phyloP scores from a whole-genome alignment of 2,888 invertebrate genomes.

The Tenthredo livida region DNA sequence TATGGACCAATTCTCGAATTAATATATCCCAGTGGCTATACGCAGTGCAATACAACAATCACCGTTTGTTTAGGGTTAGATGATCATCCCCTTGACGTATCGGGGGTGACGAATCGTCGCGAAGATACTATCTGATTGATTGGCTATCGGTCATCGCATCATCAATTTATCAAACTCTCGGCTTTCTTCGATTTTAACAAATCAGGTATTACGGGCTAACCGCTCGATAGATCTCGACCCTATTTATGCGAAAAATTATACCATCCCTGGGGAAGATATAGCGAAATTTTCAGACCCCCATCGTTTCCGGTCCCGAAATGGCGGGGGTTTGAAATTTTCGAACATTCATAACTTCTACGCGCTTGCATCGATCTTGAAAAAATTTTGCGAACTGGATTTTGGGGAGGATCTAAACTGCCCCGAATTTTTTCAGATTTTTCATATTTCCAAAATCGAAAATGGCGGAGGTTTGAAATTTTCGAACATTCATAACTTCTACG shows the following conservation, averaged over 20 bases:
- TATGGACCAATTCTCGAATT: slow-evolving; percentile 28
- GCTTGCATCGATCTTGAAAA: not conserved
- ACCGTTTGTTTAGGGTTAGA: slow-evolving; percentile 26
- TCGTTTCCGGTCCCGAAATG: not conserved
- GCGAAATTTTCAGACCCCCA: not conserved
- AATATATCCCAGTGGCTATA: not conserved
- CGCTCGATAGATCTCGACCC: not conserved
- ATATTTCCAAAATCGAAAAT: not conserved
- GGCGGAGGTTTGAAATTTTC: not conserved
- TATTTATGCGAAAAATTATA: not conserved
- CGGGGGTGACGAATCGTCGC: not conserved
- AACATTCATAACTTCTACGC: not conserved
- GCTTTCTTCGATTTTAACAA: not conserved
- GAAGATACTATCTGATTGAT: not conserved
- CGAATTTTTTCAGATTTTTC: not conserved
- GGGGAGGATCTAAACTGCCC: not conserved
- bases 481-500: not conserved
- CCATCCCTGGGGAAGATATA: too few species aligned
- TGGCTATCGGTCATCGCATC: not conserved
- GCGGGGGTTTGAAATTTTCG: not conserved
- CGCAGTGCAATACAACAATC: not conserved
- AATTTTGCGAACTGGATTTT: not conserved
- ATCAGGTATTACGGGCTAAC: not conserved
- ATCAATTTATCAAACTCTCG: not conserved
- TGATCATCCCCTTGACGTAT: not conserved